Percentiles rank a stretch among this genome's conserved stretches.
phyloP scores from a whole-genome alignment of 2,888 invertebrate genomes.

The Chymomyza procnemis region DNA sequence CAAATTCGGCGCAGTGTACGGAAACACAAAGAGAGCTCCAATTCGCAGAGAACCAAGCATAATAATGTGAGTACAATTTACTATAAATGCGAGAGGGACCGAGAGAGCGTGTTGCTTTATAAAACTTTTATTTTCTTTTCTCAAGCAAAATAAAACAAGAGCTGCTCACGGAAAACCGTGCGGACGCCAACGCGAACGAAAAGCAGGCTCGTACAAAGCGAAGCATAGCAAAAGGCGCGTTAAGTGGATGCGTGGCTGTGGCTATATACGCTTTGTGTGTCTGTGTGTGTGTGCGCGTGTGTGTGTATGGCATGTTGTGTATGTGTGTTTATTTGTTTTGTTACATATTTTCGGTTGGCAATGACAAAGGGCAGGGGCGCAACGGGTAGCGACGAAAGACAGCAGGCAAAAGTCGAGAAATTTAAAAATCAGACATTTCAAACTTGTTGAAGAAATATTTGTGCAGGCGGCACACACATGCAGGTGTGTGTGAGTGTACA shows the following conservation, averaged over 20 bases:
- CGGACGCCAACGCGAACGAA: constrained; percentile 23
- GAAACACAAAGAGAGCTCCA: constrained; percentile 15
- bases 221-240: constrained; percentile 15
- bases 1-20: not conserved
- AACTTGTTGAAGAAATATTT: constrained; percentile 69
- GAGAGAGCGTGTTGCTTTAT: constrained; percentile 26
- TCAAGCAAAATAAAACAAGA: constrained; percentile 41
- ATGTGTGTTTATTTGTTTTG: constrained; percentile 61
- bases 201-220: not conserved
- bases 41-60: constrained; percentile 21
- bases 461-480: constrained; percentile 19
- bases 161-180: constrained; percentile 29
- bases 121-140: constrained; percentile 60
- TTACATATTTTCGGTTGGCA: constrained; percentile 39
- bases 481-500: not conserved
- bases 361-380: constrained; percentile 20
- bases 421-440: constrained; percentile 66
- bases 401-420: constrained; percentile 55
- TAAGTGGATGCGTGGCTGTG: constrained; percentile 43
- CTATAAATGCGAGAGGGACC: constrained; percentile 24
- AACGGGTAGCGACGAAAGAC: not conserved
- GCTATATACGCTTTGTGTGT: not conserved
- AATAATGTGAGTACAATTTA: constrained; percentile 21
- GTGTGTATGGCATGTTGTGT: constrained; percentile 8
- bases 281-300: constrained; percentile 11